Conservation (phyloP, 2,797 vertebrate species). For the Danio choprae region DNA sequence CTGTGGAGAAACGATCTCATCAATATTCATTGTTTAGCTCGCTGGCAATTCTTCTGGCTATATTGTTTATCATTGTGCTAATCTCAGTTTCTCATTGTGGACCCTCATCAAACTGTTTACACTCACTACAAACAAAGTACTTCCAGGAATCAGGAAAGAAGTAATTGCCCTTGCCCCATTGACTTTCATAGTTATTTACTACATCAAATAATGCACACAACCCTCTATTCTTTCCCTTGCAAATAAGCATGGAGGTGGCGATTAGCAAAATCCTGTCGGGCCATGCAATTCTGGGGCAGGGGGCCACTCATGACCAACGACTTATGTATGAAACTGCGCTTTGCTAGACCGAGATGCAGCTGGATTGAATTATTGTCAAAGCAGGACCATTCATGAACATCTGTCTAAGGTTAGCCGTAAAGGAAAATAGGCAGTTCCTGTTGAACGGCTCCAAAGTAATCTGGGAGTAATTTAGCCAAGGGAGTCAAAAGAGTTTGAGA, state of each 20-base stretch:
- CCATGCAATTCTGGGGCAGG: conserved; percentile 29
- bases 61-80: conserved; percentile 62
- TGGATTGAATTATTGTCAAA: conserved; percentile 74
- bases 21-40: conserved; percentile 40
- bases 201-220: conserved; percentile 66
- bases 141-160: conserved; percentile 62
- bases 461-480: conserved; percentile 81
- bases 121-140: conserved; percentile 61
- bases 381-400: conserved; percentile 77
- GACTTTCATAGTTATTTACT: conserved; percentile 69
- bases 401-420: conserved; percentile 84
- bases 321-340: conserved; percentile 43
- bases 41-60: conserved; percentile 62
- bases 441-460: conserved; percentile 79
- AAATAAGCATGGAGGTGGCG: conserved; percentile 52
- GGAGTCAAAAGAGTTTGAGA: conserved; percentile 71
- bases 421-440: conserved; percentile 85
- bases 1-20: neutral
- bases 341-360: conserved; percentile 64
- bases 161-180: conserved; percentile 66
- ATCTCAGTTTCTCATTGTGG: conserved; percentile 66
- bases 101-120: conserved; percentile 73
- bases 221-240: conserved; percentile 55
- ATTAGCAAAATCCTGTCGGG: conserved; percentile 57
- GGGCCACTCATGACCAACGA: conserved; percentile 38